Percentiles rank a stretch among this genome's conserved stretches.
Conservation (phyloP, 2,113 vertebrate genomes). For the Chroicocephalus ridibundus region DNA sequence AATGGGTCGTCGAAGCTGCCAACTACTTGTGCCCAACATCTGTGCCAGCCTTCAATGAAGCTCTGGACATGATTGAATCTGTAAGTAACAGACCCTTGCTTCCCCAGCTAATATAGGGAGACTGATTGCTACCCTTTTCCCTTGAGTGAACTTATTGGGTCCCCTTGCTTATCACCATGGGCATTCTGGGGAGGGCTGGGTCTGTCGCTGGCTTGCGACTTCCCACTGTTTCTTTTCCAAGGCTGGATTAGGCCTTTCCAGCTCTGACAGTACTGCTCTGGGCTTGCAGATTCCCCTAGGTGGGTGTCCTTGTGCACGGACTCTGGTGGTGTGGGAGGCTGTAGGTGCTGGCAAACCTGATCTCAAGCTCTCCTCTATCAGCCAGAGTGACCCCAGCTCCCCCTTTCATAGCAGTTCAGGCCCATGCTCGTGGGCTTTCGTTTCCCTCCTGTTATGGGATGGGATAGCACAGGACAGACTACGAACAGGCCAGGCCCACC, state of each 20-base stretch:
- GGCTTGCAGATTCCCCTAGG: neutral
- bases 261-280: neutral
- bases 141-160: neutral
- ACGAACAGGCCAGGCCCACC: neutral
- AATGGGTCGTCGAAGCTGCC: slow-evolving; percentile 90
- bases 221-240: neutral
- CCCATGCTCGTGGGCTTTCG: neutral
- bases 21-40: slow-evolving; percentile 82
- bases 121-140: neutral
- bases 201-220: neutral
- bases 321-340: neutral
- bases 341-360: neutral
- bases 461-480: neutral
- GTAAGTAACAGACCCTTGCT: slow-evolving; percentile 71
- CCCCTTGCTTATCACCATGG: neutral
- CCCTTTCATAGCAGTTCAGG: neutral
- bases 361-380: neutral
- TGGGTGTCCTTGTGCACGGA: neutral
- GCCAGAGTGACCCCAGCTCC: neutral
- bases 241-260: neutral
- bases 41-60: slow-evolving; percentile 83
- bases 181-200: neutral
- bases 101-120: neutral
- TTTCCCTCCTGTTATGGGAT: neutral
- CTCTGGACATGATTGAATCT: slow-evolving; percentile 92